A percentile compares a stretch with the other conserved stretches of the same genome.
phyloP scores from a whole-genome alignment of 37 sponge, comb jelly and placozoan genomes.

The Mnemiopsis leidyi region DNA sequence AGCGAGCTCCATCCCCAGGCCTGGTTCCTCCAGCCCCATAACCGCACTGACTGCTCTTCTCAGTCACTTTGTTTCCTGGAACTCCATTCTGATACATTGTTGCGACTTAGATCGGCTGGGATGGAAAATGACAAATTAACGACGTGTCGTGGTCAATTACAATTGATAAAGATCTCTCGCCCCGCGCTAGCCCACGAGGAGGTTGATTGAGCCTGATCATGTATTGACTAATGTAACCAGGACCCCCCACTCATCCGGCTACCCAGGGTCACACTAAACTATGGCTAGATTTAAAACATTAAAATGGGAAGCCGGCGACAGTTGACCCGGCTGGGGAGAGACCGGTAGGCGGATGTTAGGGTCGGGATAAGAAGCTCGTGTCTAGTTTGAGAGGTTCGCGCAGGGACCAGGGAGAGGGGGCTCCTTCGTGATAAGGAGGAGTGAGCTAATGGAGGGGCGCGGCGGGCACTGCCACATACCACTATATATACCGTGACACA shows the following conservation, averaged over 20 bases:
- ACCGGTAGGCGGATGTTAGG: background rate
- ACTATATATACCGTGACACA: background rate
- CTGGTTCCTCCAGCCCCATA: background rate
- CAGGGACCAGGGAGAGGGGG: too few relatives aligned
- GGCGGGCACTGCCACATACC: background rate
- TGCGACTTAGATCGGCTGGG: background rate
- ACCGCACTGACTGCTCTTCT: background rate
- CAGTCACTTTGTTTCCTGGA: background rate
- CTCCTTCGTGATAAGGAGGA: background rate
- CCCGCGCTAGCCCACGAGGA: background rate
- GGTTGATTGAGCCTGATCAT: background rate
- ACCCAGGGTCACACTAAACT: background rate
- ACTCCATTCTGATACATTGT: background rate
- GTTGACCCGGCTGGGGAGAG: background rate
- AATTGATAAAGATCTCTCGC: background rate
- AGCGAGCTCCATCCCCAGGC: background rate
- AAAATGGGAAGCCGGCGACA: background rate
- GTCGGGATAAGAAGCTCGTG: background rate
- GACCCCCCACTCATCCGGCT: too few relatives aligned
- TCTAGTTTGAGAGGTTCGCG: background rate
- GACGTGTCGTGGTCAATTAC: background rate
- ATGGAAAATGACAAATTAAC: background rate
- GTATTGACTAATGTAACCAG: background rate
- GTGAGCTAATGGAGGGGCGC: background rate
- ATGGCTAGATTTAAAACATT: background rate